Percentiles rank a stretch among this genome's conserved stretches.
Conservation (phyloP, 1,140 invertebrate genomes). For the Drosophila tropicalis region DNA sequence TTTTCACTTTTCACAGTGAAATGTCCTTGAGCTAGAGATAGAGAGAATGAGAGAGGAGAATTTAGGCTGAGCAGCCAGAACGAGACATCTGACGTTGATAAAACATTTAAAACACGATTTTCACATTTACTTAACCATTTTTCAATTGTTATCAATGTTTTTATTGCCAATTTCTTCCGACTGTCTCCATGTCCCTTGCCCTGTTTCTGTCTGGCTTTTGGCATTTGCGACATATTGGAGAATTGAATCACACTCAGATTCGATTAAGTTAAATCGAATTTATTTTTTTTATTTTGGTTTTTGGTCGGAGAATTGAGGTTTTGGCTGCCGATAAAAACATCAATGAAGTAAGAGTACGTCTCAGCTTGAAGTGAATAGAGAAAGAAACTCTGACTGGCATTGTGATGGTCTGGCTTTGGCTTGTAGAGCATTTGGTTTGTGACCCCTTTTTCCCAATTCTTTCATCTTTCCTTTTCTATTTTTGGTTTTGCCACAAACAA, state of each 20-base stretch:
- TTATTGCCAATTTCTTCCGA: conserved; percentile 10
- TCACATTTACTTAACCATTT: conserved; percentile 61
- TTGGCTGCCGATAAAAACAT: conserved; percentile 32
- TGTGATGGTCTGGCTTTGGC: conserved; percentile 4
- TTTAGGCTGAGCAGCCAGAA: background rate
- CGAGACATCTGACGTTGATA: conserved; percentile 27
- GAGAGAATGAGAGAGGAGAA: background rate
- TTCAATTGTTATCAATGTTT: conserved; percentile 37
- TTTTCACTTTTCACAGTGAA: conserved; percentile 3
- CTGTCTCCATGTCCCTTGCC: conserved; percentile 1
- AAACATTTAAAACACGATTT: conserved; percentile 65
- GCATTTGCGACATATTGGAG: conserved; percentile 46
- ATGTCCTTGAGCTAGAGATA: background rate
- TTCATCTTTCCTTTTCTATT: background rate
- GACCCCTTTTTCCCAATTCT: too few species aligned
- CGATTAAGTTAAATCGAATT: conserved; percentile 56
- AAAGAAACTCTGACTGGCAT: background rate
- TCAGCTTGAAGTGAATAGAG: background rate
- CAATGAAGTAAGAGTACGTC: conserved; percentile 8
- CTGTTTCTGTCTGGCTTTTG: conserved; percentile 21
- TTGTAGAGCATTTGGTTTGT: background rate
- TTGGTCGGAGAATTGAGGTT: conserved; percentile 15
- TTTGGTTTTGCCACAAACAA: conserved; percentile 27
- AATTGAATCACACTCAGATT: conserved; percentile 50
- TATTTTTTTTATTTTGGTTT: conserved; percentile 22